A percentile compares a stretch with the other conserved stretches of the same genome.
These are phyloP conservation scores for Labeo calbasu DNA, from an alignment of 2,797 vertebrate genomes.

Conservation along the genomic window DNA sequence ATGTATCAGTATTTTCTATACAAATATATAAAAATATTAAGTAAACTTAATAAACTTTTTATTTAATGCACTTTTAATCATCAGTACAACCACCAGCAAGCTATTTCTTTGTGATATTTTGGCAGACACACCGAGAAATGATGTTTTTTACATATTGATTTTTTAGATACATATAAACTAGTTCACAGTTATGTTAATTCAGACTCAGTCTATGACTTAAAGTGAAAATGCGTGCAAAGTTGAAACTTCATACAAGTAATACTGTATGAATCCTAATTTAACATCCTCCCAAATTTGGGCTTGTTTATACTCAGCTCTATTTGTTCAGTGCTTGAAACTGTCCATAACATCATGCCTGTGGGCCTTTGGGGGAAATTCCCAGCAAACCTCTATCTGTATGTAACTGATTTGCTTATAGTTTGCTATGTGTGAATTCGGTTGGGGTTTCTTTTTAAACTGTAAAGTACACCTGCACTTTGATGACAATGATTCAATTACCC, in stretches of 20 bases:
- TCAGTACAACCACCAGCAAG: background rate
- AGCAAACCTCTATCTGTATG: constrained; percentile 8
- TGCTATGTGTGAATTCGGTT: constrained; percentile 30
- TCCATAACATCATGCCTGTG: constrained; percentile 22
- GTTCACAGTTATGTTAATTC: background rate
- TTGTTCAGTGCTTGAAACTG: constrained; percentile 42
- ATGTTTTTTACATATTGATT: background rate
- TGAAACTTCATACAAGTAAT: background rate
- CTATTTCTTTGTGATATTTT: background rate
- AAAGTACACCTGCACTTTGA: constrained; percentile 76
- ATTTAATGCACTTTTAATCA: background rate
- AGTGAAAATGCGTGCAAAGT: background rate
- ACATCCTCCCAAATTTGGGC: background rate
- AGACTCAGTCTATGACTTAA: background rate
- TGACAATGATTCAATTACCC: constrained; percentile 46
- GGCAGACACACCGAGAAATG: background rate
- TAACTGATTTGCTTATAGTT: constrained; percentile 62
- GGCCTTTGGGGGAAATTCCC: constrained; percentile 57
- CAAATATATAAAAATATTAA: too few species aligned
- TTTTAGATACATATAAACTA: background rate
- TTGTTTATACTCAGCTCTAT: constrained; percentile 16
- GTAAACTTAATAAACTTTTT: background rate
- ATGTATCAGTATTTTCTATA: background rate
- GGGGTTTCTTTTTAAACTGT: constrained; percentile 76
- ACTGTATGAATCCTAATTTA: background rate